Conservation (phyloP, 2,888 invertebrate genomes). For the Ormyrus pomaceus region DNA sequence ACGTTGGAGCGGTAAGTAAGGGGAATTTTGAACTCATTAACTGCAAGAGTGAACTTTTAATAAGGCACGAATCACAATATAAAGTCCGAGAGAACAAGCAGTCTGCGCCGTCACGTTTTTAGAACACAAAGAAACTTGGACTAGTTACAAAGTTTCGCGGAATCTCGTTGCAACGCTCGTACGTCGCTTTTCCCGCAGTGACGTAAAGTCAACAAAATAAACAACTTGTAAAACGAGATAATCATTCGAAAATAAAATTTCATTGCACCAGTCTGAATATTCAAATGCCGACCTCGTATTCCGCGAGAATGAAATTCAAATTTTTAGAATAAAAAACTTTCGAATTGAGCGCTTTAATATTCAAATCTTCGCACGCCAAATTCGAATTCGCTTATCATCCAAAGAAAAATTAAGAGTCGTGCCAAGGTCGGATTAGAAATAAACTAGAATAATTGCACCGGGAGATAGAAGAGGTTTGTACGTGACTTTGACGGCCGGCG, state of each 20-base stretch:
- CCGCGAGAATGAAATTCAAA: too few species aligned
- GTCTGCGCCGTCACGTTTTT: neutral
- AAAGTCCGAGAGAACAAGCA: neutral
- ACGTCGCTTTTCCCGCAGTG: neutral
- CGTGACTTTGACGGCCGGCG: neutral
- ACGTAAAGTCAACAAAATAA: too few species aligned
- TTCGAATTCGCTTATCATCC: too few species aligned
- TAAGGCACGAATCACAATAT: neutral
- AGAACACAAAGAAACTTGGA: slow-evolving; percentile 35
- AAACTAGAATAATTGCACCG: neutral
- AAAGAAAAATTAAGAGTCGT: neutral
- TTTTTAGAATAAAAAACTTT: too few species aligned
- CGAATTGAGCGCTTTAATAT: too few species aligned
- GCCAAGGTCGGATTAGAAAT: slow-evolving; percentile 16
- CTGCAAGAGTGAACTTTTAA: slow-evolving; percentile 3
- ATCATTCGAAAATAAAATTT: too few species aligned
- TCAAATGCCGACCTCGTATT: too few species aligned
- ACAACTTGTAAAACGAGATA: too few species aligned
- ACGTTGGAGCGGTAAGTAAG: too few species aligned
- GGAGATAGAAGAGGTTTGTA: neutral
- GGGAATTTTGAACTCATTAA: slow-evolving; percentile 21
- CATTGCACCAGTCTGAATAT: too few species aligned
- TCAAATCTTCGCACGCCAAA: too few species aligned
- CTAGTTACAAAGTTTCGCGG: slow-evolving; percentile 26
- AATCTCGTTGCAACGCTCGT: slow-evolving; percentile 1